Base-by-base conservation (phyloP, 1,140 invertebrate genomes). In the Riptortus pedestris region DNA sequence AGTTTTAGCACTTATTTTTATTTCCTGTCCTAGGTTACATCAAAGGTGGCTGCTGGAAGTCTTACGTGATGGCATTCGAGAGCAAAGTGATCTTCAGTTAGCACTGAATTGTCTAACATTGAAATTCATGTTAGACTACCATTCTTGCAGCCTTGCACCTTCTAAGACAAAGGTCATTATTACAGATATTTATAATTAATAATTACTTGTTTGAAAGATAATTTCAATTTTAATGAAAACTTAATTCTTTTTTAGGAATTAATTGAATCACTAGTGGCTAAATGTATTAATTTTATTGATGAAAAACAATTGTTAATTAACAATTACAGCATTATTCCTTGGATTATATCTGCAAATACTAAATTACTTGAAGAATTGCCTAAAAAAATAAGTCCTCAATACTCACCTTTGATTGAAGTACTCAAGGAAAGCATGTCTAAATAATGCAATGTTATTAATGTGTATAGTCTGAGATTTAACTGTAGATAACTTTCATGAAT, bases 21-120 rank as follows among this genome's bases (percentile, higher is more conserved):
- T 20, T 24, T 26, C 26, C 14, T 24, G 22, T 14, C 24, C 9
- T 24, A 55, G 72, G 16, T 74, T 77, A 1, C 80, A 86, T 63
- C 78, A 85, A 67, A 72, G 75, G 29, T 91, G 87, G 83, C 83
- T 89, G 24, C 72, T 90, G 2, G 75, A 80, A 68, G 73, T 87
- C 9, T 75, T 90, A 47, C 73, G 75, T 29, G 83, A 88, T 70
- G 86, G 87, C 28, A 74, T 84, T 29, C 79, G 79, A 65, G 78
- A 76, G 38, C 73, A 78, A 48, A 69, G 68, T 0, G 85, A 86
- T 69, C 77, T 81, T 68, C 74, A 79, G 28, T 65, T 83, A 9
- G 79, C 78, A 18, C 73, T 83, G 12, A 83, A 80, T 67, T 80
- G 77, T 20, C 75, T 79, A 27, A 73, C 80, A 1, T 84, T 84